Percentiles rank a stretch among this genome's conserved stretches.
Conservation (phyloP, 2,113 vertebrate species). For the Lepisosteus osseus region DNA sequence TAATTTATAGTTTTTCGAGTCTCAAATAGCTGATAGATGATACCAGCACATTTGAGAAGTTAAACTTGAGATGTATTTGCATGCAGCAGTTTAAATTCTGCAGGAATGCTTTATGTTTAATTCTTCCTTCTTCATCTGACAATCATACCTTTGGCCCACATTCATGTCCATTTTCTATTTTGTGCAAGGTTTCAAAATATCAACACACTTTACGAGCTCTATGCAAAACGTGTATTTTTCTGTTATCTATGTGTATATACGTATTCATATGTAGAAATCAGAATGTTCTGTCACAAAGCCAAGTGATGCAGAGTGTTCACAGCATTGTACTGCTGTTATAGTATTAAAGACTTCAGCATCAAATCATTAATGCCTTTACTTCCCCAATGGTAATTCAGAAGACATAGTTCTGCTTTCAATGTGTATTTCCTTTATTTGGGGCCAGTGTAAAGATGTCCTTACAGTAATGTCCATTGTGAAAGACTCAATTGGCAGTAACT, state of each 20-base stretch:
- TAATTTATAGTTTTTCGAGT: no score
- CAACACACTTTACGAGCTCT: neutral
- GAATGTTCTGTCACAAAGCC: neutral
- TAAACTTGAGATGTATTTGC: no score
- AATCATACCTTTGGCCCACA: neutral
- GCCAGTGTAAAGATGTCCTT: neutral
- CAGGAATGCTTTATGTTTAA: no score
- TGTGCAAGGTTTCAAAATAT: neutral
- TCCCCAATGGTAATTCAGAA: neutral
- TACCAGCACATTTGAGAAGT: no score
- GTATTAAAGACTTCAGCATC: neutral
- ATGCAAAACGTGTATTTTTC: neutral
- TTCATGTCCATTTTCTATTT: neutral
- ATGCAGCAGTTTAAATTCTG: no score
- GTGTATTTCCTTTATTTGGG: neutral
- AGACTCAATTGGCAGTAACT: conserved; percentile 5
- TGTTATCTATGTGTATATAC: neutral
- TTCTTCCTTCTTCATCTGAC: neutral
- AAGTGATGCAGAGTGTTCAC: conserved; percentile 20
- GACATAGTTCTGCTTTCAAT: neutral
- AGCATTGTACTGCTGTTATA: no score
- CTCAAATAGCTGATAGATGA: no score
- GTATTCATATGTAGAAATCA: no score
- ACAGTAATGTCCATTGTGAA: conserved; percentile 14
- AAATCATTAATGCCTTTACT: neutral